phyloP scores from a whole-genome alignment of 2,113 vertebrate species.

The Myocastor coypus region DNA sequence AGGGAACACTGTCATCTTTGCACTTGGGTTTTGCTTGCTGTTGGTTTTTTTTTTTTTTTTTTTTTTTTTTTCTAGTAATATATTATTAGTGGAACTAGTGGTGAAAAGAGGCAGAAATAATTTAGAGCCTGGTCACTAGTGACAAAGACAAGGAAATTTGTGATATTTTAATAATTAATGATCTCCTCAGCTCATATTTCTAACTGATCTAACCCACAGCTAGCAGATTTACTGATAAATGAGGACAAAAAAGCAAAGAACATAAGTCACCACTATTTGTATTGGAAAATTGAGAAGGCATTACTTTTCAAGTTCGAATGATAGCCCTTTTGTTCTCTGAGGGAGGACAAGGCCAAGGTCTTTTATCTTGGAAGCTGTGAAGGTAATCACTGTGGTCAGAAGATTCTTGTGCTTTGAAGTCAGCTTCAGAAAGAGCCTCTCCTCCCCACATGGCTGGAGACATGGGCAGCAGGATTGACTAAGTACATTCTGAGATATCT shows the following conservation, averaged over 20 bases:
- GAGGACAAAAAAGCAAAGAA: not conserved
- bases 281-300: not conserved
- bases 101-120: constrained; percentile 49
- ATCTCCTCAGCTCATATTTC: constrained; percentile 21
- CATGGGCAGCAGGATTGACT: not conserved
- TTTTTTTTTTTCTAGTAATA: constrained; percentile 55
- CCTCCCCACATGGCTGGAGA: not conserved
- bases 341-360: not conserved
- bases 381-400: not conserved
- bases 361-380: not conserved
- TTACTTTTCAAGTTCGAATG: not conserved
- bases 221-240: not conserved
- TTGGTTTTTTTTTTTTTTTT: constrained; percentile 47
- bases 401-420: not conserved
- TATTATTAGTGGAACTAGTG: not conserved
- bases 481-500: not conserved
- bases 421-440: not conserved
- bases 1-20: not conserved
- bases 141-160: constrained; percentile 35
- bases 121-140: constrained; percentile 24
- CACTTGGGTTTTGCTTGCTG: constrained; percentile 34
- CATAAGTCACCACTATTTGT: not conserved
- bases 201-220: not conserved
- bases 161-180: constrained; percentile 43
- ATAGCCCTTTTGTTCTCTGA: not conserved